phyloP scores from a whole-genome alignment of 2,797 vertebrate species.

The Anguilla marmorata region DNA sequence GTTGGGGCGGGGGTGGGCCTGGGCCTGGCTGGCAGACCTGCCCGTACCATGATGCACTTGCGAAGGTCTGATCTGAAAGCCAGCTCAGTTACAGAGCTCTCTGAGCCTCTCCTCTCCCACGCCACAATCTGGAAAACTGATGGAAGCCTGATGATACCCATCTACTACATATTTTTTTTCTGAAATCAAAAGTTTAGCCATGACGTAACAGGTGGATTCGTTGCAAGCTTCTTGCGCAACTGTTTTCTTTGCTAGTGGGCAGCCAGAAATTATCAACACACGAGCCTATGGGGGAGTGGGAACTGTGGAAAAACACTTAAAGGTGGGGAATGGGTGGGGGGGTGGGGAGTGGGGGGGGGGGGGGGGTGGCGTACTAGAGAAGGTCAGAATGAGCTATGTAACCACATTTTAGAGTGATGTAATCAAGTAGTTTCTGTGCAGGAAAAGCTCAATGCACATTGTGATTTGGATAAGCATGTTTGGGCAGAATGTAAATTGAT shows the following conservation, averaged over 20 bases:
- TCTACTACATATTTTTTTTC: background rate
- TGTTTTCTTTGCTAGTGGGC: background rate
- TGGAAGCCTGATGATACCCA: background rate
- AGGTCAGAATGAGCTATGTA: background rate
- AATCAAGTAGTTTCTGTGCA: background rate
- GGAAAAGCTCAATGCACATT: background rate
- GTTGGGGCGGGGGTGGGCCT: background rate
- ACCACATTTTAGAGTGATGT: background rate
- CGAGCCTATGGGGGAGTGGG: background rate
- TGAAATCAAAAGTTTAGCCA: background rate
- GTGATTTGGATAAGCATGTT: background rate
- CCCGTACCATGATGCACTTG: slow-evolving; percentile 4
- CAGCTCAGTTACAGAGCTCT: background rate
- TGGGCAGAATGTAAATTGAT: background rate
- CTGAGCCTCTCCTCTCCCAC: background rate
- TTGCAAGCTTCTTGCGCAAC: background rate
- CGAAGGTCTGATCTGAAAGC: background rate
- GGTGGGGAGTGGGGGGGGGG: background rate
- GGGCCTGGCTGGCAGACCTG: background rate
- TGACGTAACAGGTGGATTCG: slow-evolving; percentile 15
- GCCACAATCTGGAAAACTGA: slow-evolving; percentile 1
- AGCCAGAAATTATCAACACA: background rate
- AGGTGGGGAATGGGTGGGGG: background rate
- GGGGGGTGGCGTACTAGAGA: no score
- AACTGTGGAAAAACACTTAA: background rate